Base-by-base conservation (phyloP, 2,797 vertebrate genomes). In the Acropternis orthonyx region DNA sequence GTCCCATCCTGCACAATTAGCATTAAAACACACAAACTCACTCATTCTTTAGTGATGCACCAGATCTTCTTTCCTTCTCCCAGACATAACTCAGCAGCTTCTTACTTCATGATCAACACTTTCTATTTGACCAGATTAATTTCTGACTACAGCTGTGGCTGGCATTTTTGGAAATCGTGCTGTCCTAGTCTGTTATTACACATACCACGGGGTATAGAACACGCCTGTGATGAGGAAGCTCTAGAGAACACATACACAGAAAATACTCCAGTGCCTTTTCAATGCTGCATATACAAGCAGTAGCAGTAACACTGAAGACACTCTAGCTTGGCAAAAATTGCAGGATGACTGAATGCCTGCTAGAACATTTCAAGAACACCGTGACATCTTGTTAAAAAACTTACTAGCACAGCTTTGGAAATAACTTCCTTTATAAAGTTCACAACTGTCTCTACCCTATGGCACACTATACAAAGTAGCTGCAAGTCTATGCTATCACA, bases 201-300 rank as follows among this genome's bases (percentile, higher is more conserved):
- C 19, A 39, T 24, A 48, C 23, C 48, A 48, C 12, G 24, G 15
- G 3, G 2, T 7, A 43, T 5, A 52, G 14, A 76, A 69, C 4
- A 39, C 1, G 3, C 11, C 28, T 11, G 4, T 1, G 1, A 37
- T 9, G 4, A 12, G 14, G 59, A 61, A 92, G 48, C 9, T n/a
- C 56, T 14, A 26, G 19, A 66, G 27, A 55, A 76, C 2, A 32
- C 7, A 55, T 8, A 27, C 6, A 39, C 2, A 80, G 21, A 12
- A 59, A 48, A 18, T 1, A 43, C 5, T 3, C 7, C 12, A 0
- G 2, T 24, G 3, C 7, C 19, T 79, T 43, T 7, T 32, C 24
- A 39, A 4, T 37, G 28, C 78, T n/a, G 20, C 4, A 13, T 6
- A 4, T 10, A n/a, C 10, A 10, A 20, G 37, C 67, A 74, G 76